A percentile compares a stretch with the other conserved stretches of the same genome.
phyloP scores from a whole-genome alignment of 2,797 vertebrate species.

The Micropoecilia bifurca region DNA sequence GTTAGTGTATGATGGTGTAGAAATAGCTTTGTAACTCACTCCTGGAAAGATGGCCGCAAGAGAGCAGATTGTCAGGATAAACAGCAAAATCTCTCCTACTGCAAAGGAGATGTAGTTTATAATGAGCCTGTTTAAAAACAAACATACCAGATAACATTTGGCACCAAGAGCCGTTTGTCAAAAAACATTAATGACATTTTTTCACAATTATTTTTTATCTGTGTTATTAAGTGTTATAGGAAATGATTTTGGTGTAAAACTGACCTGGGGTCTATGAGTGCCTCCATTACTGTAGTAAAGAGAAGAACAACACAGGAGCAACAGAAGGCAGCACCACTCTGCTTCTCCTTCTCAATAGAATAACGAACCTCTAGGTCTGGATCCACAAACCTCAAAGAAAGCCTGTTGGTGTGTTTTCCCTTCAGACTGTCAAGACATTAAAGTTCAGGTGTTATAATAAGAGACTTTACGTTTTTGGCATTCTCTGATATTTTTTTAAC shows the following conservation, averaged over 20 bases:
- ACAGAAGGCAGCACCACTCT: constrained; percentile 94
- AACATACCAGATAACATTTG: not conserved
- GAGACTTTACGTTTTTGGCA: not conserved
- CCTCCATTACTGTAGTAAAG: constrained; percentile 88
- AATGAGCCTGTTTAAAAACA: constrained; percentile 81
- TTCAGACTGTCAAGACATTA: constrained; percentile 82
- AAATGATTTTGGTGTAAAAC: constrained; percentile 21
- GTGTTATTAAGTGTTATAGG: not conserved
- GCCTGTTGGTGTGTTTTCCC: constrained; percentile 89
- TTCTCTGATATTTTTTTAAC: not conserved
- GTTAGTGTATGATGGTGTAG: not conserved
- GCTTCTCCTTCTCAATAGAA: constrained; percentile 97
- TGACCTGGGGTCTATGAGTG: constrained; percentile 91
- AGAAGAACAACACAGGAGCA: constrained; percentile 93
- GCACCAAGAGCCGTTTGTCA: not conserved
- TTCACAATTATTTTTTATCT: not conserved
- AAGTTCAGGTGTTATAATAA: not conserved
- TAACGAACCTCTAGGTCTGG: constrained; percentile 92
- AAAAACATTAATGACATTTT: not conserved
- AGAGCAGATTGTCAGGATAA: constrained; percentile 91
- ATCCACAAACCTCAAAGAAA: constrained; percentile 94
- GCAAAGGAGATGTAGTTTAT: constrained; percentile 93
- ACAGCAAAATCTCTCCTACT: constrained; percentile 89
- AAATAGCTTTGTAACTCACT: constrained; percentile 77
- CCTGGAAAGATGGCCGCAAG: constrained; percentile 94